Base-by-base conservation (phyloP, 2,888 invertebrate genomes). In the Platycheirus rosarum region DNA sequence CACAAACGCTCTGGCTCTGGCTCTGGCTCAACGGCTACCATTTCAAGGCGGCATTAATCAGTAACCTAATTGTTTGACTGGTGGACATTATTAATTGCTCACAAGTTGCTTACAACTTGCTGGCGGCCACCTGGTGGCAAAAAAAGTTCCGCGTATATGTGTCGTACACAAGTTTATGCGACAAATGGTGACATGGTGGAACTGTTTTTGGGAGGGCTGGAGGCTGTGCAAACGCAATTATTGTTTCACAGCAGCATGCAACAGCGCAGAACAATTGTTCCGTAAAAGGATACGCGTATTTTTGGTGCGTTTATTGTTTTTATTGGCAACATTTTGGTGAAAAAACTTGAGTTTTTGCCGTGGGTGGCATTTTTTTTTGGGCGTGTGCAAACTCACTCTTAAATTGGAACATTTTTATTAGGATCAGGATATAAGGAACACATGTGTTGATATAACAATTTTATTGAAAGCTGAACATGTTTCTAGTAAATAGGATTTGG, bases 31-130 rank as follows among this genome's bases (percentile, higher is more conserved):
- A n/a, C 49, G 76, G 60, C 60, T 73, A 63, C 63, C 62, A 68
- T 74, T 74, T 74, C 74, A 74, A 79, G 82, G 77, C 76, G 71
- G 82, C 68, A 82, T 77, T 77, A 76, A 82, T 77, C 82, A 82
- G 77, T 68, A 82, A 82, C 82, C 82, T 82, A 82, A 82, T 82
- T 82, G 82, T 77, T 82, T 82, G 82, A 82, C 82, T 73, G 82
- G 82, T 82, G 71, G 82, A 60, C 63, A 77, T 82, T 82, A 82
- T 82, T 82, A 82, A 82, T 82, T 82, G 82, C 82, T 55, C 82
- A 68, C 77, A 77, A 77, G 71, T 76, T 82, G 77, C 66, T 55
- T 82, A 71, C 82, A 82, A 82, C 62, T 82, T 77, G 82, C 82
- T 77, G 55, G 66, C 71, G 77, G 82, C 82, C 82, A 82, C 82